Conservation (phyloP, 2,888 invertebrate genomes). For the Carcina quercana region DNA sequence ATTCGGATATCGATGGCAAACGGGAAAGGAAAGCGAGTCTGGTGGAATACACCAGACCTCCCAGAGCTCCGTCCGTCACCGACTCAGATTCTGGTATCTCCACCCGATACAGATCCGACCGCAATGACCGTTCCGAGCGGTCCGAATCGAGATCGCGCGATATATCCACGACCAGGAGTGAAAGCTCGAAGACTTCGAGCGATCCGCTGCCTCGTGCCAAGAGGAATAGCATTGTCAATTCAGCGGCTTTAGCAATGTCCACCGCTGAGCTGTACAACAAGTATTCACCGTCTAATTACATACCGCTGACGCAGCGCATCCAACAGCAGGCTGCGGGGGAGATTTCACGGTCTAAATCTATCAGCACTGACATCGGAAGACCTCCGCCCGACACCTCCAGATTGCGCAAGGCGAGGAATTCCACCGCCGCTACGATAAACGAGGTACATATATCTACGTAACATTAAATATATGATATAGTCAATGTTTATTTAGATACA, state of each 20-base stretch:
- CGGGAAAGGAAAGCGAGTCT: conserved; percentile 54
- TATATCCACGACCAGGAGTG: conserved; percentile 69
- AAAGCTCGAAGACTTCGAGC: conserved; percentile 62
- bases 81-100: conserved; percentile 66
- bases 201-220: conserved; percentile 45
- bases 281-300: conserved; percentile 84
- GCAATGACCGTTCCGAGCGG: too few relatives aligned
- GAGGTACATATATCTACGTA: too few relatives aligned
- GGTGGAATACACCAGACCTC: conserved; percentile 48
- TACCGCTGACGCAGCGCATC: conserved; percentile 71
- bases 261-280: conserved; percentile 82
- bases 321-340: conserved; percentile 43
- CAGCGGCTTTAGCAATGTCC: conserved; percentile 71
- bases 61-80: conserved; percentile 59
- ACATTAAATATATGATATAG: too few relatives aligned
- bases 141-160: conserved; percentile 72
- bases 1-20: conserved; percentile 55
- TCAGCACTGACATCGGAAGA: conserved; percentile 73
- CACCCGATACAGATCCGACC: conserved; percentile 41
- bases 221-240: conserved; percentile 54
- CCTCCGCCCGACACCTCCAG: conserved; percentile 54
- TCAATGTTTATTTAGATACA: too few relatives aligned
- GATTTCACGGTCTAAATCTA: conserved; percentile 71
- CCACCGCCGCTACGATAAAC: conserved; percentile 47
- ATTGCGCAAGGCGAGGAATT: conserved; percentile 46